Base-by-base conservation (phyloP, 64 coral and sea anemone species). In the Montipora capricornis region DNA sequence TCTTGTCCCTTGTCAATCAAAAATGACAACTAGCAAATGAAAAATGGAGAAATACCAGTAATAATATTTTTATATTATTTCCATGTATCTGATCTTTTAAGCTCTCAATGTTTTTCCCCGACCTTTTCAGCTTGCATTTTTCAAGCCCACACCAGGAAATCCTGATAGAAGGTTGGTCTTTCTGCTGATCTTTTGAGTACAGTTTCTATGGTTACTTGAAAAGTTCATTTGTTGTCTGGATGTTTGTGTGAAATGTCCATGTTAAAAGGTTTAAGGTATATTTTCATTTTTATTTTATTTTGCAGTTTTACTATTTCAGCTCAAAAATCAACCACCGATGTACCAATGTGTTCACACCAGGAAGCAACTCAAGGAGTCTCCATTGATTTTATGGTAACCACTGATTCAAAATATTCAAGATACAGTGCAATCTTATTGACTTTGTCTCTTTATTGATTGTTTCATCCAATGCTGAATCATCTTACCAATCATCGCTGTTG, bases 281-380 rank as follows among this genome's bases (percentile, higher is more conserved):
- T 16, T 15, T 15, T 64, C 13, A 14, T 2, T 64, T 64, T 64
- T 64, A 1, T 14, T 15, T 64, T 64, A 12, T 75, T 64, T 78
- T 67, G 14, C 52, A 99, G 97, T 84, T 99, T 93, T 88, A 80
- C 78, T 68, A 8, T 99, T 12, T 89, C 88, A 80, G 90, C 87
- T 55, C 94, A 94, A 22, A 96, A 94, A 26, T 93, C 92, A 13
- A 92, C 89, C 5, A 96, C 95, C 87, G 95, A 99, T 44, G 91
- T 92, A 49, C 90, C 87, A 57, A 87, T 85, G n/a, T 96, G 97
- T 80, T 99, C 97, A 68, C 90, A 92, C 75, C 94, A 82, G 70
- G 97, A 99, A 68, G 76, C 91, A 47, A 93, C 89, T 5, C 92
- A 96, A 44, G 95, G 95, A 55, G 16, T 99, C 44, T 82, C 76